Conservation (phyloP, 2,888 invertebrate genomes). For the Harpalus rufipes region DNA sequence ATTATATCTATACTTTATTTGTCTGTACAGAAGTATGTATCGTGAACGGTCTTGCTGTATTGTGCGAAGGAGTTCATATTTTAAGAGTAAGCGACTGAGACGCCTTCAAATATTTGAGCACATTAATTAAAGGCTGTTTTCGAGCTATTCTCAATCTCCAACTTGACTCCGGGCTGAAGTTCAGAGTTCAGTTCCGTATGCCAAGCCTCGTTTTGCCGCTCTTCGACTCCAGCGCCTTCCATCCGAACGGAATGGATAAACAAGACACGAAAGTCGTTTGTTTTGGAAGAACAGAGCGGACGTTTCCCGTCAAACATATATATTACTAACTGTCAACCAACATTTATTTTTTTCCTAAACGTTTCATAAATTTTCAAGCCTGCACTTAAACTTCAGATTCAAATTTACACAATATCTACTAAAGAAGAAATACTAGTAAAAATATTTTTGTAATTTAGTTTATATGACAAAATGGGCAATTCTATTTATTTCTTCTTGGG, state of each 20-base stretch:
- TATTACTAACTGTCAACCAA: conserved; percentile 23
- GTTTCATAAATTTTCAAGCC: neutral
- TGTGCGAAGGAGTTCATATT: conserved; percentile 50
- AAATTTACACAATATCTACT: neutral
- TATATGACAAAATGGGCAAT: too few relatives aligned
- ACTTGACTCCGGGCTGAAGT: conserved; percentile 36
- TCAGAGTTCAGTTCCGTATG: conserved; percentile 47
- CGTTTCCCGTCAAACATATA: conserved; percentile 22
- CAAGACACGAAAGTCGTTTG: conserved; percentile 53
- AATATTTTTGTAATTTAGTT: neutral
- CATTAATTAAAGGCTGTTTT: conserved; percentile 64
- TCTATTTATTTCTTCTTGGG: too few relatives aligned
- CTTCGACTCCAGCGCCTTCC: neutral
- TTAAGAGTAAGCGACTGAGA: conserved; percentile 52
- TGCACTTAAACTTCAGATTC: neutral
- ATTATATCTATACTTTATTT: too few relatives aligned
- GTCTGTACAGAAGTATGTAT: neutral
- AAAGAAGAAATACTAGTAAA: neutral
- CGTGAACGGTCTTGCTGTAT: neutral
- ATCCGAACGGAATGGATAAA: conserved; percentile 40
- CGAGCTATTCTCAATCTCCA: conserved; percentile 49
- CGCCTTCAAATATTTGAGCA: conserved; percentile 61
- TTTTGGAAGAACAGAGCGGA: conserved; percentile 28
- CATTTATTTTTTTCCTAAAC: conserved; percentile 2
- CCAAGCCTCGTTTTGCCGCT: neutral